Percentiles rank a stretch among this genome's conserved stretches.
phyloP scores from a whole-genome alignment of 2,888 invertebrate genomes.

The Aspidapion aeneum region DNA sequence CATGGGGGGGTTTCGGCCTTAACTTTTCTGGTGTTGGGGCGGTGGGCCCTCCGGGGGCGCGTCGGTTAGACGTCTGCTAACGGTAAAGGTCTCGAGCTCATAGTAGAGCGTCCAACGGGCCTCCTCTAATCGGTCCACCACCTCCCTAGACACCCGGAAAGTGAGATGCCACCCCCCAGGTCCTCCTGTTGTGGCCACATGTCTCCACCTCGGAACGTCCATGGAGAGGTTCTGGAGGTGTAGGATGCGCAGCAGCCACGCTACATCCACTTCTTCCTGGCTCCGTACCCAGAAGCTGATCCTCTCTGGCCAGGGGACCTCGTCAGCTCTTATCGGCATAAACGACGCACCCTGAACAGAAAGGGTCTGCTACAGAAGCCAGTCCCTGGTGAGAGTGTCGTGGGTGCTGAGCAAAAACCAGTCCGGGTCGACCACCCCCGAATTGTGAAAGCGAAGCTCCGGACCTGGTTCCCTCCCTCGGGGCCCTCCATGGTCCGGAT shows the following conservation, averaged over 20 bases:
- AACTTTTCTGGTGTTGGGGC: no score
- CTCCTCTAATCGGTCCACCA: not conserved
- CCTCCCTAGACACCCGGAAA: not conserved
- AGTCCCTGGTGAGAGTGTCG: no score
- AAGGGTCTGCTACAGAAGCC: no score
- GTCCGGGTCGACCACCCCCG: not conserved
- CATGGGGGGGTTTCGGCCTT: no score
- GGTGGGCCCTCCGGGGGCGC: no score
- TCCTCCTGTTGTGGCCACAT: not conserved
- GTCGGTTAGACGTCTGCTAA: no score
- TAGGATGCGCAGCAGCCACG: no score
- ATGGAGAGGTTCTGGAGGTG: no score
- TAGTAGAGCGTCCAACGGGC: not conserved
- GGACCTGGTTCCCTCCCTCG: not conserved
- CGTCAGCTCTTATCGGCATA: no score
- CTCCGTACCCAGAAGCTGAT: not conserved
- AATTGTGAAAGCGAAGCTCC: not conserved
- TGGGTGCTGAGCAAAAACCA: no score
- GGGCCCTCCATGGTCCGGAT: conserved; percentile 1
- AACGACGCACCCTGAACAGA: no score
- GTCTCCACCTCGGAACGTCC: not conserved
- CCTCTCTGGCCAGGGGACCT: not conserved
- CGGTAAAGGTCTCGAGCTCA: no score
- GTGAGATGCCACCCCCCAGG: not conserved
- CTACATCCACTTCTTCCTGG: not conserved